Evolutionary conservation across 2,888 invertebrate species (phyloP), one percentile per base, ranked within the genome.

Genomic region (Litoditis marina): DNA sequence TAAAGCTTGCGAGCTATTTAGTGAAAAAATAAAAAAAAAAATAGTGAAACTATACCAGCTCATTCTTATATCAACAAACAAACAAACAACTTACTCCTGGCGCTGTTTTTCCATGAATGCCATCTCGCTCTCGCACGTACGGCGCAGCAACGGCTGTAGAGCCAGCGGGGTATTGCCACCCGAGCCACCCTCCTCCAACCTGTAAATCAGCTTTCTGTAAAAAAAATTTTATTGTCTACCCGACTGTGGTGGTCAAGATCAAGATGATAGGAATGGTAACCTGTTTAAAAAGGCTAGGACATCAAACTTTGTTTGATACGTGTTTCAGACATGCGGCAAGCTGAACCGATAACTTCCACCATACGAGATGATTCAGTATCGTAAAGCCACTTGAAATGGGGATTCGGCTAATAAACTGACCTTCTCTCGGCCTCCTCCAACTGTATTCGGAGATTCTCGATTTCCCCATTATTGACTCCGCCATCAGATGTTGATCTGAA

Each of bases 111-210:
- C 73, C 46, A 82, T 55, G 53, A 71, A 74, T 30, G 69, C 60
- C 66, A 92, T 91, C 85, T 98, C 98, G 64, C 93, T 88, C 86
- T 98, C 96, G 84, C 95, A 92, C 0, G 95, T 96, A 54, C 93
- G 86, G 83, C 96, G 94, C 19, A 98, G 86, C 92, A 95, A 94
- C 71, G 91, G 90, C 83, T 95, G 95, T 6, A 96, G 86, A 2
- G 91, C 91, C 1, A 88, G 87, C 0, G 93, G 92, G 0, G 94
- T 92, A 27, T 68, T 73, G 28, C 65, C 63, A 68, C 84, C 84
- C 60, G 83, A 76, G 5, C 78, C 72, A 54, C 84, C 83, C 50
- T 68, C 65, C 54, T 79, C 82, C 19, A 82, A 65, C 34, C 76
- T 68, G 50, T n/a, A 66, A 49, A 4, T 22, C 19, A 6, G 11